These are phyloP conservation scores for Pollicipes pollicipes DNA, from an alignment of 1,140 invertebrate species.

Conservation along the genomic window DNA sequence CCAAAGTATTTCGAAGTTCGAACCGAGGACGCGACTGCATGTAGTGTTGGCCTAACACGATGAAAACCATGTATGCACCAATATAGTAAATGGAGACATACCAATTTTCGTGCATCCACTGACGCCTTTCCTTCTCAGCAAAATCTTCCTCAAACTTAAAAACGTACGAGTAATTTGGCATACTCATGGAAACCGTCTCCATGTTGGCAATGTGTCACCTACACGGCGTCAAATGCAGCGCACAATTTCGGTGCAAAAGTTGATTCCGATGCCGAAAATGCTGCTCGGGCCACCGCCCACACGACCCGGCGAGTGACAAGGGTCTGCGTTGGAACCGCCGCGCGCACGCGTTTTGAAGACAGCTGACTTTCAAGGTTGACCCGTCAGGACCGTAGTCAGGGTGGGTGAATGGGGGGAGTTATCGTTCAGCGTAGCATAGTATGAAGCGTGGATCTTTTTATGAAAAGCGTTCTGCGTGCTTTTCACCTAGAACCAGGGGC, in stretches of 20 bases:
- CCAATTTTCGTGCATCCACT: conserved; percentile 95
- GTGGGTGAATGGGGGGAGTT: background rate
- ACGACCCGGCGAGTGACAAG: background rate
- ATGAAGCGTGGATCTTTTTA: too few relatives aligned
- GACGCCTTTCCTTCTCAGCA: conserved; percentile 60
- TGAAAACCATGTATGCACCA: conserved; percentile 76
- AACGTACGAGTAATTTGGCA: conserved; percentile 40
- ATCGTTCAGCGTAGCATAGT: too few relatives aligned
- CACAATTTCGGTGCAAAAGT: background rate
- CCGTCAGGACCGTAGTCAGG: background rate
- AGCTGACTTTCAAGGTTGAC: background rate
- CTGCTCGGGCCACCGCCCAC: too few relatives aligned
- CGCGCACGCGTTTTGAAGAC: background rate
- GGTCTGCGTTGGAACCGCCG: background rate
- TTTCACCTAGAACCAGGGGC: too few relatives aligned
- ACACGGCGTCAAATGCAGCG: background rate
- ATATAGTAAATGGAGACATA: conserved; percentile 78
- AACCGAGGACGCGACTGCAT: conserved; percentile 82
- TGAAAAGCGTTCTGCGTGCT: too few relatives aligned
- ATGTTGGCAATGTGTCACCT: background rate
- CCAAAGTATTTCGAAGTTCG: conserved; percentile 62
- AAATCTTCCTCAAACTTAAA: conserved; percentile 90
- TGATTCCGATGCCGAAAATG: background rate
- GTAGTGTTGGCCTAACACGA: conserved; percentile 78
- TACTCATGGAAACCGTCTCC: background rate